Conservation (phyloP, 2,888 invertebrate genomes). For the Cyclophora punctaria region DNA sequence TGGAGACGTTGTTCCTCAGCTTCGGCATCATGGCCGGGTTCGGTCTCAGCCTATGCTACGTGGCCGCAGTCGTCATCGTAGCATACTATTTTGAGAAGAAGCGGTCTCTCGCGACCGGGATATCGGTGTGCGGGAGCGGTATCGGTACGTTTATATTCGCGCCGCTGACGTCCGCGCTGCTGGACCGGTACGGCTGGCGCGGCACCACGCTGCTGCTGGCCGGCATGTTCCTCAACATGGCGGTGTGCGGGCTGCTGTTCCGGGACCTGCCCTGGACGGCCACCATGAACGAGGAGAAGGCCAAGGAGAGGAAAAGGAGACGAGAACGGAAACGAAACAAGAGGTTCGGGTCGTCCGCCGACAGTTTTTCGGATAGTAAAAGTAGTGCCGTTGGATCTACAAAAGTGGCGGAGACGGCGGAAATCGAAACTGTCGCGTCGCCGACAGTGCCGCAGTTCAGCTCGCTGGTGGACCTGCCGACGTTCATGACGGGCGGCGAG, state of each 20-base stretch:
- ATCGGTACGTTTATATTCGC: conserved; percentile 92
- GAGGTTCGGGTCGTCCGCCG: conserved; percentile 78
- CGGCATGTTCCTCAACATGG: conserved; percentile 86
- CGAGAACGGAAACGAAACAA: conserved; percentile 74
- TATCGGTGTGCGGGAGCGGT: conserved; percentile 91
- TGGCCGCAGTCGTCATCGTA: conserved; percentile 92
- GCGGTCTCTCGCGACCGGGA: conserved; percentile 88
- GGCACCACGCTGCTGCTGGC: conserved; percentile 88
- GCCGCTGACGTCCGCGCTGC: conserved; percentile 82
- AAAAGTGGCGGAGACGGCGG: conserved; percentile 45
- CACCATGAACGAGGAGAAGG: conserved; percentile 76
- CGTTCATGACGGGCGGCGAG: conserved; percentile 85
- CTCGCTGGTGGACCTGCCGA: conserved; percentile 90
- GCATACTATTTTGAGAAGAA: conserved; percentile 92
- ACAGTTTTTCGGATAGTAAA: conserved; percentile 81
- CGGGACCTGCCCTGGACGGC: conserved; percentile 78
- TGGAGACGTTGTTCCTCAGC: conserved; percentile 85
- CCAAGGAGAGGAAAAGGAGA: conserved; percentile 77
- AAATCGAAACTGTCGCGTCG: conserved; percentile 55
- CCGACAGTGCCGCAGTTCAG: conserved; percentile 76
- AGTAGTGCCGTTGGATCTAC: conserved; percentile 78
- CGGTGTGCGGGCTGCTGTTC: conserved; percentile 88
- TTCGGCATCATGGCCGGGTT: conserved; percentile 90
- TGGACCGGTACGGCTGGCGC: conserved; percentile 88
- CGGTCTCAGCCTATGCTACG: conserved; percentile 89